Evolutionary conservation across 2,888 invertebrate species (phyloP), one percentile per base, ranked within the genome.

Genomic region (Tiphia femorata): DNA sequence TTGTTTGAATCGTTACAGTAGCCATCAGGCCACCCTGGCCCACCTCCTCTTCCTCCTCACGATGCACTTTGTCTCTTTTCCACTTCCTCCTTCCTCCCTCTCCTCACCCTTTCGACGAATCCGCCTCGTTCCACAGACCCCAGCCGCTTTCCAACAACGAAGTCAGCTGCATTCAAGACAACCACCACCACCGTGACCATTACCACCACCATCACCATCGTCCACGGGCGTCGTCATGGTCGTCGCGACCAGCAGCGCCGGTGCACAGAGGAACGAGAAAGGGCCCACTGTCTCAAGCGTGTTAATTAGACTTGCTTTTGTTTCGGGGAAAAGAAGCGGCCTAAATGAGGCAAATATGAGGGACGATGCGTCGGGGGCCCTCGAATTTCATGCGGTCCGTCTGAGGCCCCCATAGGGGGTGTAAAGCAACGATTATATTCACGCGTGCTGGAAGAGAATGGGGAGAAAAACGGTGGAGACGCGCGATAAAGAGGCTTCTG

Each of bases 231-330:
- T n/a, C n/a, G n/a, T n/a, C n/a, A n/a, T n/a, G n/a, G n/a, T n/a
- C n/a, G n/a, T n/a, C n/a, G n/a, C n/a, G n/a, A n/a, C n/a, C n/a
- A n/a, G n/a, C n/a, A n/a, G n/a, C n/a, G n/a, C n/a, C n/a, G n/a
- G n/a, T n/a, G n/a, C n/a, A n/a, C n/a, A n/a, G 65, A 61, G 75
- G 64, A 70, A 72, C 59, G 58, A 58, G 60, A 63, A 63, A 66
- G 64, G 55, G 59, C 56, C 56, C 64, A 62, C 66, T 70, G 75
- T 78, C 79, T 77, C 77, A 68, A 73, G 77, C 80, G 79, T 75
- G 78, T 78, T 80, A 80, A 80, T 80, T 80, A 79, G 79, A 75
- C 73, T 65, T 64, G 77, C 80, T 77, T 80, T 80, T 79, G 79
- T 80, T 78, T 72, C 68, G 54, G 51, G 33, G 12, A 33, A 33